phyloP scores from a whole-genome alignment of 2,113 vertebrate genomes.

The Labeo catla region DNA sequence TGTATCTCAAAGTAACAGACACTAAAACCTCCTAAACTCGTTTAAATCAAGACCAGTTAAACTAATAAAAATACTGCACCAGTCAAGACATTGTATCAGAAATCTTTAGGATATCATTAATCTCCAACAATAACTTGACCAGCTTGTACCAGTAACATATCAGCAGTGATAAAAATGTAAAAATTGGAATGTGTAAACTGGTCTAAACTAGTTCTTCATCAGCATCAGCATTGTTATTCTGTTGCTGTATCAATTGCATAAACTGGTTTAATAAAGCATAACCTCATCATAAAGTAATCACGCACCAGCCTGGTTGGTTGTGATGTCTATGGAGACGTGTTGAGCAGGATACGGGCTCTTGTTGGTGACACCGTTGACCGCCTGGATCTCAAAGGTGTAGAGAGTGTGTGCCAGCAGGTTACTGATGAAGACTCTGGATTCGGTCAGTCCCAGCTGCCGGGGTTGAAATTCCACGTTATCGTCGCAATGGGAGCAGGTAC shows the following conservation, averaged over 20 bases:
- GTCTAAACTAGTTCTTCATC: not conserved
- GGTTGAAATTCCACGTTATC: slow-evolving; percentile 97
- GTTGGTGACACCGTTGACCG: slow-evolving; percentile 92
- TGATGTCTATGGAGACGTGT: slow-evolving; percentile 95
- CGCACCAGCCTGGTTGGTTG: slow-evolving; percentile 97
- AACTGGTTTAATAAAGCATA: slow-evolving; percentile 1
- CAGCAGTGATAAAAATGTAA: not conserved
- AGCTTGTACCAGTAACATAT: not conserved
- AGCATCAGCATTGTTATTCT: not conserved
- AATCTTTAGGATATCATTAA: too few relatives aligned
- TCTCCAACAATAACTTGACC: not conserved
- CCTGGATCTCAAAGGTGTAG: slow-evolving; percentile 97
- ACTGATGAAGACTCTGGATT: slow-evolving; percentile 94
- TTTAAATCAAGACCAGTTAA: not conserved
- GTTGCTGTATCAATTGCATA: not conserved
- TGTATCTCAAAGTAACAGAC: too few relatives aligned
- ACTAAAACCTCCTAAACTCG: not conserved
- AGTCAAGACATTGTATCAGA: not conserved
- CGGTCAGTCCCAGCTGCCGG: slow-evolving; percentile 89
- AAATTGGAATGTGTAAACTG: not conserved
- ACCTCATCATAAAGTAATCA: not conserved
- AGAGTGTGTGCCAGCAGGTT: slow-evolving; percentile 93
- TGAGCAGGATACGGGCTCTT: slow-evolving; percentile 95
- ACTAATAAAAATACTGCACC: not conserved
- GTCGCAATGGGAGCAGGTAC: slow-evolving; percentile 92